Base-by-base conservation (phyloP, 2,113 vertebrate species). In the Barbus barbus region DNA sequence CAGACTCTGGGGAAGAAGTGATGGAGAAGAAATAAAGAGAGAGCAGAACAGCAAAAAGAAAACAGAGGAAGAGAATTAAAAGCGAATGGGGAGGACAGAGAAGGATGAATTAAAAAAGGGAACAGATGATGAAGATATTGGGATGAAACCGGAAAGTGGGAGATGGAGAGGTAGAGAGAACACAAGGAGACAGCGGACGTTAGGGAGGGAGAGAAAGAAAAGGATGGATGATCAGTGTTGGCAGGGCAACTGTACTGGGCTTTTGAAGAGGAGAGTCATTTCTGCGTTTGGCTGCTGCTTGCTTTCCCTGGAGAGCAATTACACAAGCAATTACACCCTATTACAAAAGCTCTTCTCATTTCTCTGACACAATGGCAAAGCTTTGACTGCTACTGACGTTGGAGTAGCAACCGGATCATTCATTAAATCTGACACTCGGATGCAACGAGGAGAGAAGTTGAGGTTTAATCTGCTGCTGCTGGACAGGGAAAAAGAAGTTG, bases 291-390 rank as follows among this genome's bases (percentile, higher is more conserved):
- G 82, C 84, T 86, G 87, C 74, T 38, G 74, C 76, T 60, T 82
- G 71, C 88, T 87, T 85, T 91, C 92, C 91, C 93, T 58, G 83
- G 91, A 90, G 93, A 89, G 89, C 92, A 93, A 94, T 94, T 93
- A 93, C 84, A 71, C 90, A 86, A 86, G 90, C 89, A 89, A 91
- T 92, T 92, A 92, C 86, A 90, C 82, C 77, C 85, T 77, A 85
- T 86, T 86, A 85, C 88, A 87, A 77, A 83, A 86, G 83, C 84
- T 83, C 88, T 85, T 73, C 83, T 89, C 88, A 86, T 84, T 83
- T 75, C 86, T 78, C 81, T 80, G 71, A 9, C 89, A 90, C 90
- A 92, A 91, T 81, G 69, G 81, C 86, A 77, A 84, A 78, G 79
- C 71, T 84, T 71, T 83, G 83, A 83, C 87, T 82, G 72, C 87